Percentiles rank a stretch among this genome's conserved stretches.
phyloP scores from a whole-genome alignment of 2,888 invertebrate genomes.

The Diarsia brunnea region DNA sequence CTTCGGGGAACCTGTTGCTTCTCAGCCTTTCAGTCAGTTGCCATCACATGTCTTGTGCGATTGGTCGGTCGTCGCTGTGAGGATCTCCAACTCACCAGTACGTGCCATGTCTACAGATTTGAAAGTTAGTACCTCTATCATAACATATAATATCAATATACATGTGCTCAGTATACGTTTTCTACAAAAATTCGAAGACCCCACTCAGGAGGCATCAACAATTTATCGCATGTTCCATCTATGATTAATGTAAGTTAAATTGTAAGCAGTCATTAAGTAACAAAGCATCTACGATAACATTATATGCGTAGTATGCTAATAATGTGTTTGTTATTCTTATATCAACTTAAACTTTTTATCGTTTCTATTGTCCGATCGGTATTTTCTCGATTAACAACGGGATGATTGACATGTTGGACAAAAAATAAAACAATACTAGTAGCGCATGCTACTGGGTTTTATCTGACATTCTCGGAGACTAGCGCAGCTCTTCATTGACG shows the following conservation, averaged over 20 bases:
- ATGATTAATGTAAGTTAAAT: constrained; percentile 74
- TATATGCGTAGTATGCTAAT: constrained; percentile 70
- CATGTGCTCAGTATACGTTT: constrained; percentile 41
- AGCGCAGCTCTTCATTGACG: constrained; percentile 61
- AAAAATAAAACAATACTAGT: constrained; percentile 82
- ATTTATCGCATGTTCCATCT: constrained; percentile 60
- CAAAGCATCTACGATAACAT: constrained; percentile 72
- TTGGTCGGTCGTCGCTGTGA: constrained; percentile 61
- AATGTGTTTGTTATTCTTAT: constrained; percentile 74
- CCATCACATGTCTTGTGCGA: constrained; percentile 67
- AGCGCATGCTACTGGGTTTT: constrained; percentile 76
- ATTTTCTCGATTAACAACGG: constrained; percentile 81
- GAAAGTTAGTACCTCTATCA: constrained; percentile 72
- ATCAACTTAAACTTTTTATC: constrained; percentile 78
- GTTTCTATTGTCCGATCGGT: constrained; percentile 79
- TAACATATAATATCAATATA: constrained; percentile 64
- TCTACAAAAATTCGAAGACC: constrained; percentile 44
- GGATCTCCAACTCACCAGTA: constrained; percentile 57
- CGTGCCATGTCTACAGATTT: constrained; percentile 67
- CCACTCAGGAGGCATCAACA: constrained; percentile 51
- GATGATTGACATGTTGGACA: constrained; percentile 78
- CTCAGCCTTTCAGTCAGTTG: constrained; percentile 73
- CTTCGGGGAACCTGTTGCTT: constrained; percentile 74
- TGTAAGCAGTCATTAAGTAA: constrained; percentile 73
- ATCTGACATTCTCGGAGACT: constrained; percentile 64